Evolutionary conservation across 2,888 invertebrate species (phyloP).

Genomic region (Nephrocerus scutellatus): DNA sequence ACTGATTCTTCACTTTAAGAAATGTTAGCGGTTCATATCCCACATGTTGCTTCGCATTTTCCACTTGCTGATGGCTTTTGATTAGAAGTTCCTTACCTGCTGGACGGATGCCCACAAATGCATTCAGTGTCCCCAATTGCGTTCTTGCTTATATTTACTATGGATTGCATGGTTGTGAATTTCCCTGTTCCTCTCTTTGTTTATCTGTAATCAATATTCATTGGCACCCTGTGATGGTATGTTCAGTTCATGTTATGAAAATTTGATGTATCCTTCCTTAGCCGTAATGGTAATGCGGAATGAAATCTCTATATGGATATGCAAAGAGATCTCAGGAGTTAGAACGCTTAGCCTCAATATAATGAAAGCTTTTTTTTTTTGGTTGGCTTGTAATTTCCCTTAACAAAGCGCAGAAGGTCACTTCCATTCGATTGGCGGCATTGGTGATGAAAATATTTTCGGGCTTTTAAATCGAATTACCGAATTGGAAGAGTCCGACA

Average conservation of each 20-base stretch:
- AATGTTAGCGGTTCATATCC: no score
- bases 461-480: conserved; percentile 78
- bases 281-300: no score
- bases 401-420: conserved; percentile 80
- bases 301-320: no score
- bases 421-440: conserved; percentile 74
- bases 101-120: not conserved
- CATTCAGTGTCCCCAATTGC: not conserved
- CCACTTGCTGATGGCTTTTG: conserved; percentile 5
- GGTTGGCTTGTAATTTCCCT: no score
- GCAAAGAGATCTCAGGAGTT: no score
- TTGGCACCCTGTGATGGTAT: no score
- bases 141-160: not conserved
- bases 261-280: no score
- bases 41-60: not conserved
- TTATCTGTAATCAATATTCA: no score
- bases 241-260: no score
- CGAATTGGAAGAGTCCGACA: conserved; percentile 89
- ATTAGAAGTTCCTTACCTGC: conserved; percentile 6
- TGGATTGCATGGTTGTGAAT: not conserved
- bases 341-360: no score
- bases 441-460: conserved; percentile 75
- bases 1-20: not conserved
- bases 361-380: no score
- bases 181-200: no score